Conservation (phyloP, 2,797 vertebrate species). For the Halcyon chelicuti region DNA sequence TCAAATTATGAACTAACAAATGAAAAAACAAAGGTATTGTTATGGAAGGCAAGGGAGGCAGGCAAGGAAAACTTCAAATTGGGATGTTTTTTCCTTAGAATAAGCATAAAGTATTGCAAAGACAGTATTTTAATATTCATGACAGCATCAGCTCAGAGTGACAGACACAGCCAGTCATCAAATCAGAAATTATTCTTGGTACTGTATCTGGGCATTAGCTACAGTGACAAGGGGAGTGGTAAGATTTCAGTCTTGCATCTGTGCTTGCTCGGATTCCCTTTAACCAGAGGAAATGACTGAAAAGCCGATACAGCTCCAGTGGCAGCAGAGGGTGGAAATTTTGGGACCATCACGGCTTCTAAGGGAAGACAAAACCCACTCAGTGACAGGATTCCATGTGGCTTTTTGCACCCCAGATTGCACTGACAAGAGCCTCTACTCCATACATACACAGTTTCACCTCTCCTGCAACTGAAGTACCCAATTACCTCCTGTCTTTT, state of each 20-base stretch:
- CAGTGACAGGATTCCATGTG: rapidly evolving
- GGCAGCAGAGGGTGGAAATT: not conserved
- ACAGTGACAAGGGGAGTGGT: not conserved
- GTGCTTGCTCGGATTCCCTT: not conserved
- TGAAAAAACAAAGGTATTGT: not conserved
- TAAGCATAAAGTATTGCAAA: not conserved
- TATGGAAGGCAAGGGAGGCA: too few species aligned
- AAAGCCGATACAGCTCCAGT: not conserved
- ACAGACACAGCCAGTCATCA: not conserved
- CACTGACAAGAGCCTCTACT: not conserved
- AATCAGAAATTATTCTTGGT: not conserved
- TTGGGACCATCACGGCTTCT: not conserved
- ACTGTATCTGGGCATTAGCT: not conserved
- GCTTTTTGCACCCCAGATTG: not conserved
- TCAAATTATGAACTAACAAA: slow-evolving; percentile 90
- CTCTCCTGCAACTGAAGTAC: not conserved
- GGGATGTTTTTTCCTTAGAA: not conserved
- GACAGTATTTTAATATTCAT: not conserved
- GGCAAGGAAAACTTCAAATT: not conserved
- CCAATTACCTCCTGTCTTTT: not conserved
- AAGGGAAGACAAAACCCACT: not conserved
- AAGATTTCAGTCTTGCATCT: not conserved
- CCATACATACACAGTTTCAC: not conserved
- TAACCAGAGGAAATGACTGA: not conserved
- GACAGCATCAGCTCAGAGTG: not conserved